These are phyloP conservation scores for Pharmacophagus antenor DNA, from an alignment of 2,888 invertebrate species.

Conservation along the genomic window DNA sequence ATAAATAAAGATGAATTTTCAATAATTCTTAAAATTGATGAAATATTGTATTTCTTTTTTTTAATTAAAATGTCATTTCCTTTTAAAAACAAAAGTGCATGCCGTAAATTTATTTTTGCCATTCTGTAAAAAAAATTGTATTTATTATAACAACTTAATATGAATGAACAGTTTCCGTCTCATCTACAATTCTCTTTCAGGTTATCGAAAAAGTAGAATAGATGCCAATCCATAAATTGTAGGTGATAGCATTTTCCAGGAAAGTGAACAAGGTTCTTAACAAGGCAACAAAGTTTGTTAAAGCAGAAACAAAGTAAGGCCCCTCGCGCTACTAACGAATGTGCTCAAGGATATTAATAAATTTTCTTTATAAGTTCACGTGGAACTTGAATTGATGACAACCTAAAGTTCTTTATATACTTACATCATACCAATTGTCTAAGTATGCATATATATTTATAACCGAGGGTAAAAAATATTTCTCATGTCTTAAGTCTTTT, in stretches of 20 bases:
- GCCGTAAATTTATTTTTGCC: background rate
- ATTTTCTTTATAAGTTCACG: conserved; percentile 35
- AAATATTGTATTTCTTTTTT: too few relatives aligned
- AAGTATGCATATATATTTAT: too few relatives aligned
- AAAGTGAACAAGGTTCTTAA: conserved; percentile 53
- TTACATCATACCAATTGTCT: too few relatives aligned
- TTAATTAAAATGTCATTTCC: too few relatives aligned
- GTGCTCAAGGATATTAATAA: conserved; percentile 43
- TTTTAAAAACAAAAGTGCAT: too few relatives aligned
- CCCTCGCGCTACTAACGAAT: conserved; percentile 52
- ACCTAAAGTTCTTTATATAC: conserved; percentile 3
- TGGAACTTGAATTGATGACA: conserved; percentile 24
- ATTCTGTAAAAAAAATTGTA: background rate
- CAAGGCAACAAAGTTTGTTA: conserved; percentile 56
- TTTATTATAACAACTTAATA: background rate
- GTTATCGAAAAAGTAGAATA: conserved; percentile 49
- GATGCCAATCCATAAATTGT: conserved; percentile 58
- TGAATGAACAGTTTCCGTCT: conserved; percentile 37
- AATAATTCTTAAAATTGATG: too few relatives aligned
- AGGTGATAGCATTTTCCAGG: conserved; percentile 52
- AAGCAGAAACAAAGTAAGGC: conserved; percentile 62
- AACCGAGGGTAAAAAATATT: too few relatives aligned
- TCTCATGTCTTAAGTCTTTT: too few relatives aligned
- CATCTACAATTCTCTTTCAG: conserved; percentile 50
- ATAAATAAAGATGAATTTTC: too few relatives aligned